phyloP scores from a whole-genome alignment of 2,888 invertebrate genomes.

The Microdon myrmicae region DNA sequence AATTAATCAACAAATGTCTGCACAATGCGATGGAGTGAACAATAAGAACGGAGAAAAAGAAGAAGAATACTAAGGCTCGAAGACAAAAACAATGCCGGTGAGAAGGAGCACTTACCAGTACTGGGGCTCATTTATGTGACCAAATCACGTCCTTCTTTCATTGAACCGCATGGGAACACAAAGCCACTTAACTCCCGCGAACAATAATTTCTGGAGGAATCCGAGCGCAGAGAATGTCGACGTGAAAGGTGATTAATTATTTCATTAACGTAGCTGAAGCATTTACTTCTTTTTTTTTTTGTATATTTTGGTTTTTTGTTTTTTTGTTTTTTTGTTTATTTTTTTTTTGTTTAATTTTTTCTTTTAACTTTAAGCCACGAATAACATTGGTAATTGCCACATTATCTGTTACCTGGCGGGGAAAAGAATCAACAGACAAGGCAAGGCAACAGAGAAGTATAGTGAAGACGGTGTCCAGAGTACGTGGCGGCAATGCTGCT shows the following conservation, averaged over 20 bases:
- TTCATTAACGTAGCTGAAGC: slow-evolving; percentile 48
- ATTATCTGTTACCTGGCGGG: slow-evolving; percentile 25
- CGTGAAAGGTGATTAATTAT: slow-evolving; percentile 52
- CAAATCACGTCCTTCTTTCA: slow-evolving; percentile 46
- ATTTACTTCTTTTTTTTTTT: slow-evolving; percentile 23
- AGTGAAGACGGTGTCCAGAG: slow-evolving; percentile 29
- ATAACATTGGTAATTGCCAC: slow-evolving; percentile 40
- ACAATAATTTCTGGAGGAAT: slow-evolving; percentile 47
- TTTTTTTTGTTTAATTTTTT: slow-evolving; percentile 13
- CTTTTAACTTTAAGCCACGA: slow-evolving; percentile 35
- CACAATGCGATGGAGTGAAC: no score
- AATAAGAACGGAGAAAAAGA: slow-evolving; percentile 32
- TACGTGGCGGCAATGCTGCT: slow-evolving; percentile 12
- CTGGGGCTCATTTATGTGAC: slow-evolving; percentile 37
- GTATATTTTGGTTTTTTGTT: slow-evolving; percentile 1
- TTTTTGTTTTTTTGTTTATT: background rate
- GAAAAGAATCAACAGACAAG: slow-evolving; percentile 9
- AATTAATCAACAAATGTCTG: slow-evolving; percentile 2
- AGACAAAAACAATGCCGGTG: background rate
- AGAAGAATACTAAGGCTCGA: slow-evolving; percentile 3
- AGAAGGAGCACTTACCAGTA: no score
- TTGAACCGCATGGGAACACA: slow-evolving; percentile 40
- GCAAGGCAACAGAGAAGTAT: no score
- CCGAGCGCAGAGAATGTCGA: slow-evolving; percentile 39
- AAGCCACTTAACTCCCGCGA: slow-evolving; percentile 36